phyloP scores from a whole-genome alignment of 2,113 vertebrate genomes.

The Hypocryptadius cinnamomeus region DNA sequence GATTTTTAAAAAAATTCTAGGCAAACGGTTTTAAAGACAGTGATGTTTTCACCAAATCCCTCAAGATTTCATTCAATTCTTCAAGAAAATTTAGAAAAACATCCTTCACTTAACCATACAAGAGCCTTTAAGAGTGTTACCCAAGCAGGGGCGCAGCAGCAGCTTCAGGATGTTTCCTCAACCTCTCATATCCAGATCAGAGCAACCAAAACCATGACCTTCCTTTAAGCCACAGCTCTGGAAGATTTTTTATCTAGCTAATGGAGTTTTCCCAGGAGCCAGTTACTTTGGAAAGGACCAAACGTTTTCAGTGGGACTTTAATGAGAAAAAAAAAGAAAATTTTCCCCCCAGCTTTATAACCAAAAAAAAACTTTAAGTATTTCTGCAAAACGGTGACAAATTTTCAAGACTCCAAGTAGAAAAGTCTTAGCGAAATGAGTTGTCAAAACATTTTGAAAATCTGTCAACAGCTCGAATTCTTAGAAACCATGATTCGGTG shows the following conservation, averaged over 20 bases:
- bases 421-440: conserved; percentile 8
- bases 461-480: conserved; percentile 44
- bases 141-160: not conserved
- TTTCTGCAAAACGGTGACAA: conserved; percentile 6
- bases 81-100: not conserved
- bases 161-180: not conserved
- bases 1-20: not conserved
- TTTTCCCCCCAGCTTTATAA: not conserved
- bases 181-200: not conserved
- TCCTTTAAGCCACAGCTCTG: not conserved
- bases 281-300: not conserved
- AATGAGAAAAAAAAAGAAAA: not conserved
- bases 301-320: not conserved
- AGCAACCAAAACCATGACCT: not conserved
- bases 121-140: not conserved
- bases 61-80: not conserved
- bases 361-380: not conserved
- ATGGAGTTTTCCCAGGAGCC: not conserved
- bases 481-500: conserved; percentile 34
- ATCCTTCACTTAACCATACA: not conserved
- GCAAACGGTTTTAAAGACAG: not conserved
- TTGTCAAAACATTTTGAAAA: conserved; percentile 63
- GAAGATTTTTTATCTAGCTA: not conserved
- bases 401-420: conserved; percentile 8
- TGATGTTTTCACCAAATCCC: not conserved